phyloP scores from a whole-genome alignment of 1,140 invertebrate genomes.

The Apis florea region DNA sequence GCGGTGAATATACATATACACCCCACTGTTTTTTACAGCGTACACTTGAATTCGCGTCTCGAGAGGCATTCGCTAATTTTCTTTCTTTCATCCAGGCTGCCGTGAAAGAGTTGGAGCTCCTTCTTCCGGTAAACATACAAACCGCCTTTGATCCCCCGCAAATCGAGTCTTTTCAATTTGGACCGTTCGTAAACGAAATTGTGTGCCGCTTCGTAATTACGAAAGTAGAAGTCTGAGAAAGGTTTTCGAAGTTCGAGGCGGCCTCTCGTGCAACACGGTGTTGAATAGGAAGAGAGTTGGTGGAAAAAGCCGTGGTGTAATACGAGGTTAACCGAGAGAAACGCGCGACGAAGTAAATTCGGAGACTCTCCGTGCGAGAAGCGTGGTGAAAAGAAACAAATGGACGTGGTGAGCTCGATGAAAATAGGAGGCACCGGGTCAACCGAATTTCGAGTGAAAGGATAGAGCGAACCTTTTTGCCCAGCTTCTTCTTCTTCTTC shows the following conservation, averaged over 20 bases:
- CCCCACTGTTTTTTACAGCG: no score
- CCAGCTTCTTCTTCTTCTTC: not conserved
- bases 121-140: not conserved
- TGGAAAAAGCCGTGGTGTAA: no score
- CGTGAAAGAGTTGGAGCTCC: not conserved
- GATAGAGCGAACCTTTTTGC: not conserved
- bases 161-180: slow-evolving; percentile 6
- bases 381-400: no score
- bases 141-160: not conserved
- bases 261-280: not conserved
- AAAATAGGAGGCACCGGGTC: no score
- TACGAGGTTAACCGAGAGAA: no score
- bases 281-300: not conserved
- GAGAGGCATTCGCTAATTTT: not conserved
- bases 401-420: no score
- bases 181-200: not conserved
- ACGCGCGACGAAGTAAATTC: no score
- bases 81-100: not conserved
- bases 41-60: not conserved
- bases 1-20: no score
- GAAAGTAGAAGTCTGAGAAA: not conserved
- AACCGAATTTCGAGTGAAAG: slow-evolving; percentile 33
- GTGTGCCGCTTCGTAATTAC: slow-evolving; percentile 1
- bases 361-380: no score
- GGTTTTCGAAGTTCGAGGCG: not conserved